phyloP scores from a whole-genome alignment of 2,797 vertebrate species.

The Loris lydekkerianus region DNA sequence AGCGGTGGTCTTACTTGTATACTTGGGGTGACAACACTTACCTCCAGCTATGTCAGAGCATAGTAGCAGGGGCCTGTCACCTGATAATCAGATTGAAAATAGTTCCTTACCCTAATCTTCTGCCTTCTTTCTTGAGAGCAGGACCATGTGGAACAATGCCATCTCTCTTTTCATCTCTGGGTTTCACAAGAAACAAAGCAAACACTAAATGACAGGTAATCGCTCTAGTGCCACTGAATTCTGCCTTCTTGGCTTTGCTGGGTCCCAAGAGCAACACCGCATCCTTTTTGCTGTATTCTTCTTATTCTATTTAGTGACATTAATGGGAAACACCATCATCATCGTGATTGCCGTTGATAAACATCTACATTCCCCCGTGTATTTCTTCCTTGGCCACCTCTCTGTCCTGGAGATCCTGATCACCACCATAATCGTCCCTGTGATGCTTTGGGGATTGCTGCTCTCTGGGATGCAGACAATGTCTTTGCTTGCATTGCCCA shows the following conservation, averaged over 20 bases:
- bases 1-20: not conserved
- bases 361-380: conserved; percentile 66
- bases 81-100: not conserved
- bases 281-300: conserved; percentile 68
- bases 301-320: conserved; percentile 56
- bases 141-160: not conserved
- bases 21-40: not conserved
- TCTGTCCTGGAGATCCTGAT: conserved; percentile 59
- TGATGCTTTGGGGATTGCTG: conserved; percentile 71
- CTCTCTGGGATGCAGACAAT: conserved; percentile 27
- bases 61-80: no score
- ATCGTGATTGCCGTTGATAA: conserved; percentile 49
- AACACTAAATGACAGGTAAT: conserved; percentile 53
- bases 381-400: conserved; percentile 77
- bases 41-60: not conserved
- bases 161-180: not conserved
- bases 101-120: not conserved
- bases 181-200: conserved; percentile 10
- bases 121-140: not conserved
- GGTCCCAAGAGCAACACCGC: not conserved
- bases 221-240: conserved; percentile 71
- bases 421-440: not conserved
- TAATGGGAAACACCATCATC: conserved; percentile 66
- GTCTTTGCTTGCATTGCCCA: conserved; percentile 65
- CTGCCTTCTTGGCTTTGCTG: conserved; percentile 66